Evolutionary conservation across 2,797 vertebrate genomes (phyloP), one percentile per base, ranked within the genome.

Genomic region (Pygocentrus nattereri): DNA sequence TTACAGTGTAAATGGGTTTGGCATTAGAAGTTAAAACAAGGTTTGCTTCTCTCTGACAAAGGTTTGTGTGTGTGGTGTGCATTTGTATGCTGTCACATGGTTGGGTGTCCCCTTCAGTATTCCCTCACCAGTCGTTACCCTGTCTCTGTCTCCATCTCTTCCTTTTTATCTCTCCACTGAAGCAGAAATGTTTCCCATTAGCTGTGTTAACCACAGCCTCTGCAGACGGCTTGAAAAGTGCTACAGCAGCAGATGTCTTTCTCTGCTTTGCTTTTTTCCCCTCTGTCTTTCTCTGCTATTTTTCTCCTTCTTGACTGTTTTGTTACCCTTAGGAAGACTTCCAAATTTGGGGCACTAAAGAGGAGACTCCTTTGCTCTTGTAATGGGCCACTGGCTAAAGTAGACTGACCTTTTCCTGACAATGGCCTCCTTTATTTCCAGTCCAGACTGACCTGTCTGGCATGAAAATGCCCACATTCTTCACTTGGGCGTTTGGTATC

Each of bases 141-240:
- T 89, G 86, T 89, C 88, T 87, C 85, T 76, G 85, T 88, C 88
- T 89, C 72, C 85, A 18, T 89, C 71, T 68, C 88, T 90, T 69
- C 54, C 85, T 92, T 91, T 91, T 88, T 54, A 0, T 6, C 64
- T 56, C 91, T 93, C 87, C 85, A 75, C 79, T 90, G 87, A 91
- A 84, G 91, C 79, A 88, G 90, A 94, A 93, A 95, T 95, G 92
- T 92, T 96, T 95, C 91, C 88, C 90, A 94, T 95, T 95, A 94
- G 90, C 90, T 90, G 89, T 90, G 90, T 84, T 82, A 90, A 95
- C 91, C 93, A 90, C 91, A 94, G 92, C 93, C 90, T 86, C 88
- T 88, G 82, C 84, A 87, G 88, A 81, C 88, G 88, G 84, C 86
- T 90, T 87, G 85, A 87, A 92, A 92, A 90, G 88, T 92, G 91